Evolutionary conservation across 2,888 invertebrate species (phyloP), one percentile per base, ranked within the genome.

Genomic region (Cataglyphis albicans): DNA sequence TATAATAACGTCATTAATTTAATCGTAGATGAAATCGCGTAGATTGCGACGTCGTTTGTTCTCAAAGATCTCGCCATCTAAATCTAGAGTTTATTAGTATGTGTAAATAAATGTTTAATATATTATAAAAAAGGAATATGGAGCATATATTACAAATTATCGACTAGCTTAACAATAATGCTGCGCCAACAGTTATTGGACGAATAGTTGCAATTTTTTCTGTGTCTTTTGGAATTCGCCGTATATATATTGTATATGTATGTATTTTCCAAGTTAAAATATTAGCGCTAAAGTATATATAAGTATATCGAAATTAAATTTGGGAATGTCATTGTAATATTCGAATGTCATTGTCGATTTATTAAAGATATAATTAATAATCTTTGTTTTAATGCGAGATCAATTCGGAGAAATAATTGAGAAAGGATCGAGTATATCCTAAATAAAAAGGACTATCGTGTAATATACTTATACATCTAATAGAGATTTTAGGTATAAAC

Each of bases 81-180:
- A 87, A 88, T 85, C 87, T 88, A 88, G 89, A 90, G 85, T 86
- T 89, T 89, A 86, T 90, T n/a, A n/a, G 86, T 88, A 90, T 88
- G 87, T 90, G 87, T 90, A 89, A 84, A 86, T 89, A 90, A 90
- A 90, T 90, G 88, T 85, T 88, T 85, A 86, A 89, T 86, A 86
- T 90, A 90, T 91, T 92, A 91, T 89, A 92, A 92, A 92, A 92
- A 91, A 90, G 92, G 91, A 52, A 52, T 48, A 91, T 92, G 88
- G 88, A 90, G 88, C 85, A 81, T 88, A 81, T 88, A 89, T 87
- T 88, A 88, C 55, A 89, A 89, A 86, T 87, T 88, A 88, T 84
- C 21, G 41, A 82, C 86, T 89, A 87, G 82, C 90, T 85, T 87
- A 88, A 86, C 38, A 41, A 76, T 88, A 87, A 74, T 32, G 82